Percentiles rank a stretch among this genome's conserved stretches.
phyloP scores from a whole-genome alignment of 2,888 invertebrate genomes.

The Carabus problematicus region DNA sequence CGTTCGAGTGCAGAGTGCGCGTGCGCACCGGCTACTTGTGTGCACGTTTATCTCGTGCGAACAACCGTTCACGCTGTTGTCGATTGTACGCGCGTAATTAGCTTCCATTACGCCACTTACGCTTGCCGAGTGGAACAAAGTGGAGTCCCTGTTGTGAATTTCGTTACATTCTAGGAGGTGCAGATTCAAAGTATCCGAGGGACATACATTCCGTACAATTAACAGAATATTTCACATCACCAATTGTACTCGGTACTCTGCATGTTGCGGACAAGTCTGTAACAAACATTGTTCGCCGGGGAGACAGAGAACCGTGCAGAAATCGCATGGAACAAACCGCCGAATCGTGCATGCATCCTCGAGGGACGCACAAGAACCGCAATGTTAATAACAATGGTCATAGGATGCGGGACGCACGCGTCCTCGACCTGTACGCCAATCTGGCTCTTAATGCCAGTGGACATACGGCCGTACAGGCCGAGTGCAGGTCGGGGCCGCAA shows the following conservation, averaged over 20 bases:
- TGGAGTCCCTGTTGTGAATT: background rate
- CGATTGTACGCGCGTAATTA: slow-evolving; percentile 23
- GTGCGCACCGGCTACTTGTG: background rate
- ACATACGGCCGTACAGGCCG: background rate
- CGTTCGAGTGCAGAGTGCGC: background rate
- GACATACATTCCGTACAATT: background rate
- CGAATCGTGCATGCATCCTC: slow-evolving; percentile 26
- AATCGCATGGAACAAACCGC: slow-evolving; percentile 10
- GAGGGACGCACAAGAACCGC: slow-evolving; percentile 36
- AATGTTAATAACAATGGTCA: slow-evolving; percentile 42
- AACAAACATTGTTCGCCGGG: background rate
- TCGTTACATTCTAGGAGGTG: background rate
- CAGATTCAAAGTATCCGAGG: background rate
- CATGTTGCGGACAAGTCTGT: no score
- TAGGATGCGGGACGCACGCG: slow-evolving; percentile 26
- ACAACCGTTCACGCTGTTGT: slow-evolving; percentile 9
- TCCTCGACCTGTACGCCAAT: background rate
- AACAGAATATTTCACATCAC: no score
- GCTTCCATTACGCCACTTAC: background rate
- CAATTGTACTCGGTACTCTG: no score
- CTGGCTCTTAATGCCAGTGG: background rate
- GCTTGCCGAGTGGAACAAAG: background rate
- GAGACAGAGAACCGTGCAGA: slow-evolving; percentile 12
- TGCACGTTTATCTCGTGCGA: slow-evolving; percentile 26
- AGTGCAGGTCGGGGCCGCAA: background rate